Evolutionary conservation across 2,888 invertebrate genomes (phyloP).

Genomic region (Saturnia japonica): DNA sequence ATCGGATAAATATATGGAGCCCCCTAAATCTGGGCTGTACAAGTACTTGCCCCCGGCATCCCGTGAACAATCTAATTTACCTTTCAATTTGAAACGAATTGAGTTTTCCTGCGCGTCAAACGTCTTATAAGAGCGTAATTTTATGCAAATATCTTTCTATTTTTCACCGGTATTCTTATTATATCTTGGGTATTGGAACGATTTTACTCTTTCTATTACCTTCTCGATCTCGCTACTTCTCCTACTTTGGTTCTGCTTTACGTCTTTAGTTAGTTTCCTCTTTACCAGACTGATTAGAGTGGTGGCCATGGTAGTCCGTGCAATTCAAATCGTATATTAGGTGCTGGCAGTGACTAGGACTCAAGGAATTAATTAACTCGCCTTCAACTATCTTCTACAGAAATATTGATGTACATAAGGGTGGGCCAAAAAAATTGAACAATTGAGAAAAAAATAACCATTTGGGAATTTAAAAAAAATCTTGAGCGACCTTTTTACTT

Average conservation of each 20-base stretch:
- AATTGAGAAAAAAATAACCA: too few species aligned
- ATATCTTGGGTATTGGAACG: conserved; percentile 28
- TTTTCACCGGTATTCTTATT: conserved; percentile 32
- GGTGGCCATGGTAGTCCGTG: too few species aligned
- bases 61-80: conserved; percentile 62
- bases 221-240: neutral
- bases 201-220: conserved; percentile 1
- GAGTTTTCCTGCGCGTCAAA: conserved; percentile 68
- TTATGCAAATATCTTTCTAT: conserved; percentile 59
- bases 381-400: too few species aligned
- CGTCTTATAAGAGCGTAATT: conserved; percentile 67
- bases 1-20: neutral
- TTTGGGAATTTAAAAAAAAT: too few species aligned
- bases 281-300: too few species aligned
- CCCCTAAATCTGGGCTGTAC: conserved; percentile 4
- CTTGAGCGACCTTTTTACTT: too few species aligned
- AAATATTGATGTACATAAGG: too few species aligned
- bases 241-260: neutral
- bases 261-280: too few species aligned
- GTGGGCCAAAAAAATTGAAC: too few species aligned
- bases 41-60: conserved; percentile 29
- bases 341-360: too few species aligned
- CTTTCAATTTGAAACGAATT: conserved; percentile 64
- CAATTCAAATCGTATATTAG: too few species aligned
- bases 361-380: too few species aligned